Base-by-base conservation (phyloP, 2,888 invertebrate genomes). In the Phlogophora meticulosa region DNA sequence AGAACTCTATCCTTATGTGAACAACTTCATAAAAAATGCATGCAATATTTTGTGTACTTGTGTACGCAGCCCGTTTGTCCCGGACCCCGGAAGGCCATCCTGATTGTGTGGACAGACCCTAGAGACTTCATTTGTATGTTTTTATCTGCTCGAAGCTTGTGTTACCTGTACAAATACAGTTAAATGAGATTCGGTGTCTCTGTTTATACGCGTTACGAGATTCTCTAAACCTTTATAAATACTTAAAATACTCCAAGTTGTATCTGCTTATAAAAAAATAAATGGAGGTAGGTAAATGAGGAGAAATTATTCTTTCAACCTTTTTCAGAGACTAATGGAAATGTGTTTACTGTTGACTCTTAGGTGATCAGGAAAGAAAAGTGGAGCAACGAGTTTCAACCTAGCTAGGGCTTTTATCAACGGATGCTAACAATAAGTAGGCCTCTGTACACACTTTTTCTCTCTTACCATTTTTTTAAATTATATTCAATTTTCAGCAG, bases 161-260 rank as follows among this genome's bases (percentile, higher is more conserved):
- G n/a, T 38, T 68, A 45, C 43, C 28, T 45, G 36, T 15, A 45
- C 43, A 65, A 55, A 68, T 45, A 59, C 59, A 71, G 40, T 48
- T 48, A 49, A 58, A 42, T 42, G 34, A 36, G 34, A 36, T 70
- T 49, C 9, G 20, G 40, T 36, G 34, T 40, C 40, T 69, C 34
- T 59, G 28, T 66, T 36, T 57, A 48, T 15, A 28, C 46, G 15
- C 11, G 40, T 46, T 34, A 7, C 13, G 38, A 28, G 71, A 36
- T 17, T 48, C 34, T 10, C 10, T 15, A 66, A 59, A 5, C 24
- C 24, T 48, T 42, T 48, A 24, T 48, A 20, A 71, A 67, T 59
- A 17, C n/a, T n/a, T n/a, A n/a, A 70, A 42, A 42, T 28, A 42
- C 36, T 28, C 22, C 20, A 32, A 45, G 1, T n/a, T 32, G 45